Percentiles rank a stretch among this genome's conserved stretches.
phyloP scores from a whole-genome alignment of 2,888 invertebrate genomes.

The Andrena marginata region DNA sequence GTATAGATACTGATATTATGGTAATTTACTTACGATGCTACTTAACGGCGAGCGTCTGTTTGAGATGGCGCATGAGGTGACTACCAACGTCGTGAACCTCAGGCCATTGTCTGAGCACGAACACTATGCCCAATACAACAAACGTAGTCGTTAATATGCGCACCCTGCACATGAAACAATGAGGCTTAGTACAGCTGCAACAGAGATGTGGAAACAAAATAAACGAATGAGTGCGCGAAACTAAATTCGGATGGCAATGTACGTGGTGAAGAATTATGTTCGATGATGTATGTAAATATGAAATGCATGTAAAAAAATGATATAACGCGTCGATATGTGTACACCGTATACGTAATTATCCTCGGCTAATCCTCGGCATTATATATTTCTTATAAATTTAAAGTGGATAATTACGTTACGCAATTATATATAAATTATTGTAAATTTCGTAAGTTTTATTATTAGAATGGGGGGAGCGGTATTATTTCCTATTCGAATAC shows the following conservation, averaged over 20 bases:
- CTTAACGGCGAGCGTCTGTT: conserved; percentile 91
- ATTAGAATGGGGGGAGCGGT: too few species aligned
- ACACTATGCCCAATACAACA: conserved; percentile 92
- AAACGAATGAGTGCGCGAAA: conserved; percentile 80
- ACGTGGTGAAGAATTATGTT: conserved; percentile 32
- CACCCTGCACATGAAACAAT: conserved; percentile 89
- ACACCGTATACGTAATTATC: neutral
- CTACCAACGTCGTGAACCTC: conserved; percentile 94
- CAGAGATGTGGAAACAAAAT: conserved; percentile 80
- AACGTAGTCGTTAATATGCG: conserved; percentile 94
- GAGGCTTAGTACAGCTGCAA: conserved; percentile 85
- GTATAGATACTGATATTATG: conserved; percentile 16
- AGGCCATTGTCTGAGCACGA: conserved; percentile 95
- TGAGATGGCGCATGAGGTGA: conserved; percentile 91
- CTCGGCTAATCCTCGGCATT: too few species aligned
- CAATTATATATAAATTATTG: too few species aligned
- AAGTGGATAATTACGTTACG: too few species aligned
- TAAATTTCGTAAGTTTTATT: too few species aligned
- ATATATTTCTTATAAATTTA: too few species aligned
- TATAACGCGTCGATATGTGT: neutral
- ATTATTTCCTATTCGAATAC: too few species aligned
- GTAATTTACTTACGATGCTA: conserved; percentile 84
- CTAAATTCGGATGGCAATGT: conserved; percentile 66
- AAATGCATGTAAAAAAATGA: conserved; percentile 48
- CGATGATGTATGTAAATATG: conserved; percentile 56